Evolutionary conservation across 2,888 invertebrate genomes (phyloP).

Genomic region (Eugnorisma glareosa): DNA sequence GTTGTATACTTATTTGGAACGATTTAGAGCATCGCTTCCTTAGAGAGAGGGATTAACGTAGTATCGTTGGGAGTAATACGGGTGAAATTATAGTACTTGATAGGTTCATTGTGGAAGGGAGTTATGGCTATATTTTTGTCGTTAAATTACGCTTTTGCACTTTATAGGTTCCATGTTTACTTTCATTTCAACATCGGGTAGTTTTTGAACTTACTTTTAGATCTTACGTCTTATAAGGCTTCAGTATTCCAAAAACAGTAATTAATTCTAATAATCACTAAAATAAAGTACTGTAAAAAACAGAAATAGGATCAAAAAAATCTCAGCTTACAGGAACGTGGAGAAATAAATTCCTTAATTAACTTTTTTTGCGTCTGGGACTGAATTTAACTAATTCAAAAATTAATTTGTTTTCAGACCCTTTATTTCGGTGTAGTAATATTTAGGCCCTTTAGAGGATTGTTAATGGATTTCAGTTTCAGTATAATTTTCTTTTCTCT

Average conservation of each 20-base stretch:
- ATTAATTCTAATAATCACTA: constrained; percentile 19
- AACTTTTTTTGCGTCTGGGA: constrained; percentile 48
- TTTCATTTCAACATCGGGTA: constrained; percentile 6
- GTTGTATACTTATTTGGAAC: constrained; percentile 64
- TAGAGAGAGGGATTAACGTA: constrained; percentile 38
- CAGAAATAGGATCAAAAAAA: constrained; percentile 24
- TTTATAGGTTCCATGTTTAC: neutral
- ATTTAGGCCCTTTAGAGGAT: constrained; percentile 38
- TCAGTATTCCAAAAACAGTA: neutral
- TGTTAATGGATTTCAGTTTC: constrained; percentile 48
- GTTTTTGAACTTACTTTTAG: neutral
- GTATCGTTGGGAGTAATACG: constrained; percentile 43
- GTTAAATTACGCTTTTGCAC: constrained; percentile 43
- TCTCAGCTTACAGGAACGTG: constrained; percentile 20
- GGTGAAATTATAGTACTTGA: constrained; percentile 35
- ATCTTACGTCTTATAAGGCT: neutral
- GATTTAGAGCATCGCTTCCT: constrained; percentile 58
- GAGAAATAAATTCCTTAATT: constrained; percentile 43
- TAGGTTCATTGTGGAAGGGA: constrained; percentile 5
- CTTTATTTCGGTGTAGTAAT: constrained; percentile 33
- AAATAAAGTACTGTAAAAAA: neutral
- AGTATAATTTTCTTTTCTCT: constrained; percentile 24
- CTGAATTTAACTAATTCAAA: constrained; percentile 33
- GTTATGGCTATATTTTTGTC: constrained; percentile 22
- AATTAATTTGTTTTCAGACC: constrained; percentile 36